Evolutionary conservation across 1,140 invertebrate genomes (phyloP).

Genomic region (Polypedilum vanderplanki): DNA sequence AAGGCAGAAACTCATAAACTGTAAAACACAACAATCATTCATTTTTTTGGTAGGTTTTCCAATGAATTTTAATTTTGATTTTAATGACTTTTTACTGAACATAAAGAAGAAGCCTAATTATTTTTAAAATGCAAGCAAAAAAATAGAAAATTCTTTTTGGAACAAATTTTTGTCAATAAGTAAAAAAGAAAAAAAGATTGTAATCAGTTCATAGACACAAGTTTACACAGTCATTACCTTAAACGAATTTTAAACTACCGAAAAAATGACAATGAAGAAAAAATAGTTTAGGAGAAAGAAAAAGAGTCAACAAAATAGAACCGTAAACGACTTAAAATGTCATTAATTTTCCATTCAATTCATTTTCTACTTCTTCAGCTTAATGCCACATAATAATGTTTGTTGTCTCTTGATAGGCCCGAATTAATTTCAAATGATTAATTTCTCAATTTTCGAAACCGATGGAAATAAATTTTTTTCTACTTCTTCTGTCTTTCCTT

Average conservation of each 20-base stretch:
- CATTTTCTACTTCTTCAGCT: neutral
- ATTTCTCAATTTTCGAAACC: neutral
- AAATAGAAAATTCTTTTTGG: no score
- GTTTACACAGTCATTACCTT: constrained; percentile 2
- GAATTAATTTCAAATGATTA: constrained; percentile 20
- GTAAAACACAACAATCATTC: constrained; percentile 1
- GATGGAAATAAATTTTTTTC: constrained; percentile 14
- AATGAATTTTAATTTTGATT: neutral
- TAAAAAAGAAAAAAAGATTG: no score
- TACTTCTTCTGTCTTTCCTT: neutral
- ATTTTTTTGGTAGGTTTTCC: neutral
- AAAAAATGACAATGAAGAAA: neutral
- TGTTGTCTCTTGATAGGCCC: constrained; percentile 6
- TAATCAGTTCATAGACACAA: neutral
- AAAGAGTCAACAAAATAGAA: constrained; percentile 13
- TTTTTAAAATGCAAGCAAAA: no score
- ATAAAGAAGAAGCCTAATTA: no score
- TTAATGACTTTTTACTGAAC: neutral
- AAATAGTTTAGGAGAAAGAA: neutral
- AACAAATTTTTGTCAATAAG: neutral
- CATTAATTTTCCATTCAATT: constrained; percentile 14
- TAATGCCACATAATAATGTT: constrained; percentile 19
- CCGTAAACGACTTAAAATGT: constrained; percentile 15
- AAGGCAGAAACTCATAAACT: constrained; percentile 5
- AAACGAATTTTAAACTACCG: constrained; percentile 9